These are phyloP conservation scores for Mionectes olivaceus DNA, from an alignment of 2,797 vertebrate genomes.

Conservation along the genomic window DNA sequence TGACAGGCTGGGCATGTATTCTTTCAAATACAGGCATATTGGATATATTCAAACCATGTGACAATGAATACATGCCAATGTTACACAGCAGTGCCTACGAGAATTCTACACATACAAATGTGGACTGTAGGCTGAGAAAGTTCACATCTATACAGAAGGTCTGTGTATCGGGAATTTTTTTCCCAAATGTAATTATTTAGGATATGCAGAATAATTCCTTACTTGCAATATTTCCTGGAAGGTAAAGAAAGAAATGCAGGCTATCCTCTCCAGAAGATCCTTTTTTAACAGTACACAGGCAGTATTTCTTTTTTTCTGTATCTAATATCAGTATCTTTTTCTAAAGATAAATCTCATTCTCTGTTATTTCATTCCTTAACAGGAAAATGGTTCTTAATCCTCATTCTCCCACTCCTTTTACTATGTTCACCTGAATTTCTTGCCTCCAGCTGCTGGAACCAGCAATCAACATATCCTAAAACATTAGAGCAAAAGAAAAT, in stretches of 20 bases:
- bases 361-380: not conserved
- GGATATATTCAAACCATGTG: not conserved
- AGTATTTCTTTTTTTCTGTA: not conserved
- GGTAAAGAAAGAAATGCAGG: not conserved
- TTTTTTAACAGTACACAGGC: fast-evolving
- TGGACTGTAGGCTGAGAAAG: not conserved
- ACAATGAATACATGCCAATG: not conserved
- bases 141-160: not conserved
- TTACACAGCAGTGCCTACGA: not conserved
- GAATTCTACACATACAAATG: not conserved
- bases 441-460: not conserved
- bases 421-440: not conserved
- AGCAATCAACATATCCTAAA: not conserved
- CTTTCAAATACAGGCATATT: not conserved
- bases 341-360: not conserved
- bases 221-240: not conserved
- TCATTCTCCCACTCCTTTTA: not conserved
- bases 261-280: not conserved
- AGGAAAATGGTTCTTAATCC: not conserved
- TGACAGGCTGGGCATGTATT: not conserved
- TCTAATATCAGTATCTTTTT: not conserved
- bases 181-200: not conserved
- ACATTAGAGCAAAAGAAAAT: constrained; percentile 24
- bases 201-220: not conserved
- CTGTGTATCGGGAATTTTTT: not conserved